These are phyloP conservation scores for Catharus minimus DNA, from an alignment of 2,113 vertebrate species.

Conservation along the genomic window DNA sequence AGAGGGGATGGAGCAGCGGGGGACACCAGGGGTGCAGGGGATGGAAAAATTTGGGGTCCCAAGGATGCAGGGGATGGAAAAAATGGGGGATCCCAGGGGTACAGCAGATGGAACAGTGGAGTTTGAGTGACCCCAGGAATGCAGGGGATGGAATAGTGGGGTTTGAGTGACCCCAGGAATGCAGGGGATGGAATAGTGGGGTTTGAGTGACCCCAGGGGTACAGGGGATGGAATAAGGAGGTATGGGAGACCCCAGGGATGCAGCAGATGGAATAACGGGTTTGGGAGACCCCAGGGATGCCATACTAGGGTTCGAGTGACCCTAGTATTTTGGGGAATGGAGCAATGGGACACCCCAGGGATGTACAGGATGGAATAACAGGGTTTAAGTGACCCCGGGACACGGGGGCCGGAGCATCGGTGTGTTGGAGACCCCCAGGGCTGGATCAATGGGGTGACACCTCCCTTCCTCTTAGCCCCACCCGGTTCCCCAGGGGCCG, in stretches of 20 bases:
- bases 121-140: too few species aligned
- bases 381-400: neutral
- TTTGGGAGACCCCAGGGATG: fast-evolving
- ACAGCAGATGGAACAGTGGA: neutral
- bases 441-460: neutral
- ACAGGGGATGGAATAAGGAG: neutral
- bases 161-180: too few species aligned
- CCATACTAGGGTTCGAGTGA: too few species aligned
- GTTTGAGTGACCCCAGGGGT: too few species aligned
- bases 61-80: neutral
- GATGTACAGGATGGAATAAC: too few species aligned
- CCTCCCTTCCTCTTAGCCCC: neutral
- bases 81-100: neutral
- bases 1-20: neutral
- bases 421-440: fast-evolving
- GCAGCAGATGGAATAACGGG: neutral
- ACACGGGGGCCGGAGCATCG: fast-evolving
- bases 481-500: fast-evolving
- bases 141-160: neutral
- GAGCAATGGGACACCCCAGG: too few species aligned
- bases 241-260: too few species aligned
- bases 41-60: too few species aligned
- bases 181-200: neutral
- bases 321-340: too few species aligned
- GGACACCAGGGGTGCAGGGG: neutral